Conservation (phyloP, 2,888 invertebrate species). For the Metallyticus violacea region DNA sequence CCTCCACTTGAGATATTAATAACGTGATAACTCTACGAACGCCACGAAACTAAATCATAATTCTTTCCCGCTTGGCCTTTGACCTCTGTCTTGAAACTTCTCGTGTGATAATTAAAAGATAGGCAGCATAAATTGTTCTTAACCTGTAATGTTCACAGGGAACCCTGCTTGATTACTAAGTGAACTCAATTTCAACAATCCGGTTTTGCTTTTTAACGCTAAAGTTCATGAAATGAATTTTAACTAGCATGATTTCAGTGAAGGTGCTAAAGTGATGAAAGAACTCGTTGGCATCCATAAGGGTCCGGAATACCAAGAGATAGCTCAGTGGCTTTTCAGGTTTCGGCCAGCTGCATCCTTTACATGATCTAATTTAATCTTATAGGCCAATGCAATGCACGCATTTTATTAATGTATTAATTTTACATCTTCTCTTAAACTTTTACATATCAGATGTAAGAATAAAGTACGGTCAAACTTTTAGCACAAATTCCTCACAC, state of each 20-base stretch:
- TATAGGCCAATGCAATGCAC: too few relatives aligned
- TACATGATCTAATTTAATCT: too few relatives aligned
- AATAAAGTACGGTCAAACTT: too few relatives aligned
- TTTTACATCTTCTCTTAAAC: too few relatives aligned
- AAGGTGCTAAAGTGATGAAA: background rate
- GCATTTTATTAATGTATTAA: too few relatives aligned
- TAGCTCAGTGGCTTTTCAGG: background rate
- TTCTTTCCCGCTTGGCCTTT: background rate
- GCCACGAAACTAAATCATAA: background rate
- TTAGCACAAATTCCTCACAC: too few relatives aligned
- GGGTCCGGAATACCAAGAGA: background rate
- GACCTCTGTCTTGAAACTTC: background rate
- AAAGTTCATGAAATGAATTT: background rate
- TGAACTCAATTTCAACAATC: background rate
- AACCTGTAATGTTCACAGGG: background rate
- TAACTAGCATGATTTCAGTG: background rate
- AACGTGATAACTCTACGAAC: background rate
- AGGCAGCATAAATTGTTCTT: background rate
- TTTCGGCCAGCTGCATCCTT: too few relatives aligned
- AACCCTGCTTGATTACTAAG: background rate
- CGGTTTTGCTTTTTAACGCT: background rate
- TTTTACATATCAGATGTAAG: too few relatives aligned
- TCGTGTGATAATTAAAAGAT: background rate
- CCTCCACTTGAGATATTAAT: background rate
- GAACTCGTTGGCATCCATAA: background rate